phyloP scores from a whole-genome alignment of 2,113 vertebrate species.

The Hoplias malabaricus region DNA sequence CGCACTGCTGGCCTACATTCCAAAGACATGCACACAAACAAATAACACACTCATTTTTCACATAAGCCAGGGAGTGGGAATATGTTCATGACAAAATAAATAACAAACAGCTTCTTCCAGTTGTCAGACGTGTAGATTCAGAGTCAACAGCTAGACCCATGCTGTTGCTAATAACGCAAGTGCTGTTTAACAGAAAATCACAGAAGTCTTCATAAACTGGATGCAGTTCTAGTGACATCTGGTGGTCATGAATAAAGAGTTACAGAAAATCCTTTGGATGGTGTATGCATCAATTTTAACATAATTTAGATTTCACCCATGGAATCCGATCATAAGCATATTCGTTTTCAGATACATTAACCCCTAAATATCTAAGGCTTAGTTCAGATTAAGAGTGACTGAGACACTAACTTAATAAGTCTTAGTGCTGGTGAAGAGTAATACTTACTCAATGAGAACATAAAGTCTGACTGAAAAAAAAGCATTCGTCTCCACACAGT shows the following conservation, averaged over 20 bases:
- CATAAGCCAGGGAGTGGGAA: background rate
- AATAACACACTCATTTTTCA: background rate
- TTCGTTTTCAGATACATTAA: too few relatives aligned
- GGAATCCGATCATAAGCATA: too few relatives aligned
- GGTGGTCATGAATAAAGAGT: background rate
- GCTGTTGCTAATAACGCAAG: background rate
- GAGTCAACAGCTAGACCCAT: background rate
- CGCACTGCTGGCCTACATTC: conserved; percentile 85
- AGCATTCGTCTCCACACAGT: too few relatives aligned
- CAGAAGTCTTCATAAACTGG: background rate
- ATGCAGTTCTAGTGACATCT: background rate
- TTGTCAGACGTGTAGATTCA: background rate
- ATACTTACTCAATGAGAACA: too few relatives aligned
- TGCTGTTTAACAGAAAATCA: background rate
- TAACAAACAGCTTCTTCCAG: background rate
- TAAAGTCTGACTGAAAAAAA: too few relatives aligned
- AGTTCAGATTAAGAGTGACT: too few relatives aligned
- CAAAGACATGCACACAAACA: conserved; percentile 25
- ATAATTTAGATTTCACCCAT: too few relatives aligned
- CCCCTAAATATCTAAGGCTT: too few relatives aligned
- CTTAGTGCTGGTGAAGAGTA: too few relatives aligned
- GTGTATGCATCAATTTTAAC: too few relatives aligned
- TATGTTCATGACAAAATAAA: background rate
- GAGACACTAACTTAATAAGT: too few relatives aligned
- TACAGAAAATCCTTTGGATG: background rate